Evolutionary conservation across 1,140 invertebrate genomes (phyloP), one percentile per base, ranked within the genome.

Genomic region (Thaumatotibia leucotreta): DNA sequence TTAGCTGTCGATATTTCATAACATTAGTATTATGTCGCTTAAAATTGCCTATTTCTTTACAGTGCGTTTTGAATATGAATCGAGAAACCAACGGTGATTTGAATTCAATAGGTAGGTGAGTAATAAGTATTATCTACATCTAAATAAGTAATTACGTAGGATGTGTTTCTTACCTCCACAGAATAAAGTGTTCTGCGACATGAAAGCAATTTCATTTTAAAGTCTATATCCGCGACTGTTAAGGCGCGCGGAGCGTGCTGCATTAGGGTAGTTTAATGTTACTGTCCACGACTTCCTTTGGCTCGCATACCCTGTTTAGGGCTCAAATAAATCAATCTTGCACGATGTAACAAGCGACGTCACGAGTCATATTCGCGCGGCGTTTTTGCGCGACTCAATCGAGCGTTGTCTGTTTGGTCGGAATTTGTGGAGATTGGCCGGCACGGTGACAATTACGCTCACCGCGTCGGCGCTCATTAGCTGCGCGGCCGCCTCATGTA

Each of bases 391-490:
- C 66, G 67, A 74, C 70, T 82, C 70, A 78, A 72, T 79, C 67
- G 67, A 52, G 61, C 29, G 65, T 52, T 65, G 69, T 70, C 68
- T 62, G 58, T 63, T 61, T 27, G 50, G 33, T 54, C 66, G 68
- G 71, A 73, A 74, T 73, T 45, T 68, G 63, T 61, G 67, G 74
- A 71, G 75, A 66, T 65, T 67, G 61, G 61, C 49, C 61, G 61
- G 68, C 61, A 66, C 68, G 75, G 74, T 80, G 84, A 84, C 81
- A 84, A 85, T 88, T 84, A 85, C 81, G 79, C 71, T 74, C 70
- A 76, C 24, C 29, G 52, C 6, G 72, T 66, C 76, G 63, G 68
- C 67, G 79, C 77, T 86, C 82, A 86, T 85, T 84, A 86, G 81
- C 67, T 72, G 76, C 73, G 73, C 67, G 67, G 66, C 73, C 73